Base-by-base conservation (phyloP, 2,888 invertebrate species). In the Macrosiphum euphorbiae region DNA sequence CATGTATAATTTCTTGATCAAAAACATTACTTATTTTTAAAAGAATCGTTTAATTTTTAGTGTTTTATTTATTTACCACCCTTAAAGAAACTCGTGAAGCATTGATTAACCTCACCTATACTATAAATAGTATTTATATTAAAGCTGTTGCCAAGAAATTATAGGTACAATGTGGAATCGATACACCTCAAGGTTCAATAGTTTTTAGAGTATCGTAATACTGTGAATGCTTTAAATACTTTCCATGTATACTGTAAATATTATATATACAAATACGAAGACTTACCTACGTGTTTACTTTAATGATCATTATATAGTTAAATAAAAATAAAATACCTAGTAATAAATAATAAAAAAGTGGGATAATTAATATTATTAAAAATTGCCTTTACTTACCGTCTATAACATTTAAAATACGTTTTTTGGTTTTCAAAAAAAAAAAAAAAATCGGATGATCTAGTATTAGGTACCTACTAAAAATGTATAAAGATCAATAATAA, bases 131-230 rank as follows among this genome's bases (percentile, higher is more conserved):
- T 94, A 35, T 86, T 94, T 86, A 91, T 86, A 86, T 50, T 86
- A 20, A 16, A 61, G 41, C 90, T 52, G 90, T 90, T 90, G 61
- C 61, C 90, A 91, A 47, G 85, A 94, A 94, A 85, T 90, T 90
- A 90, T 20, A 52, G 35, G 28, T 86, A 61, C 88, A 61, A 26
- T 94, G 89, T 90, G 61, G 41, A 90, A 86, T 90, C 90, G 35
- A 89, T 90, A 94, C 41, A 35, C 35, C 86, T 90, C 84, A 85
- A 85, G 85, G 85, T 90, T 90, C 50, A 58, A 61, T 90, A 90
- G 58, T 35, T 94, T 50, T 52, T 28, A 78, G 28, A n/a, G 13
- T 67, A 78, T 78, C 78, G 8, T 20, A 78, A 78, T 78, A 20
- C 78, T 78, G 78, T 35, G 35, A 35, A 78, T 35, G 35, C 35